Base-by-base conservation (phyloP, 2,888 invertebrate species). In the Drosophila cognata region DNA sequence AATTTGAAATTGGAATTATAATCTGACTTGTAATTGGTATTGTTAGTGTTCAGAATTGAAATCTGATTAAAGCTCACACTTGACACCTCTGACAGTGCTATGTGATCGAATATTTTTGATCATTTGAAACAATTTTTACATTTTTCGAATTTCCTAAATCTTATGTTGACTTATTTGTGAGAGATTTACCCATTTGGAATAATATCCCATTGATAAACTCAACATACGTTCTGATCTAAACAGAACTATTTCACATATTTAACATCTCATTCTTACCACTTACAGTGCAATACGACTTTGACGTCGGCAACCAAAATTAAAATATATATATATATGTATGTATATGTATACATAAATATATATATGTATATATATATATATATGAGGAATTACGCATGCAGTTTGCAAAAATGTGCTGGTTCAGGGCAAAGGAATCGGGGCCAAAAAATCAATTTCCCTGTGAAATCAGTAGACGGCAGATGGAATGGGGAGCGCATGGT, bases 361-460 rank as follows among this genome's bases (percentile, higher is more conserved):
- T 16, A 21, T 0, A 11, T 1, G 1, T n/a, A 11, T n/a, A 5
- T 5, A 21, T 52, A 8, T 21, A 21, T 35, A 25, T 56, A n/a
- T 52, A 16, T 62, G 46, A 53, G 28, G 51, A 61, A 66, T 68
- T 62, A 52, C 52, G 57, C 62, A 74, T 79, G 71, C 71, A 68
- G 63, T 48, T 65, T 62, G 58, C 57, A 56, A 33, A 58, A 68
- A 74, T 74, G 82, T 81, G 74, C 78, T 74, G 59, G 10, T 18
- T 55, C 11, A 28, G 33, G 31, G 28, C 53, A 41, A 33, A 33
- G 33, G 33, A 33, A 33, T 33, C 55, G 31, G 52, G 52, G 35
- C 55, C 55, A 61, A 62, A 76, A 73, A 81, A 77, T 77, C 81
- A 79, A 81, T 81, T 79, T 79, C 65, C 66, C 57, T 62, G 56